Evolutionary conservation across 2,797 vertebrate species (phyloP).

Genomic region (Margarornis squamiger): DNA sequence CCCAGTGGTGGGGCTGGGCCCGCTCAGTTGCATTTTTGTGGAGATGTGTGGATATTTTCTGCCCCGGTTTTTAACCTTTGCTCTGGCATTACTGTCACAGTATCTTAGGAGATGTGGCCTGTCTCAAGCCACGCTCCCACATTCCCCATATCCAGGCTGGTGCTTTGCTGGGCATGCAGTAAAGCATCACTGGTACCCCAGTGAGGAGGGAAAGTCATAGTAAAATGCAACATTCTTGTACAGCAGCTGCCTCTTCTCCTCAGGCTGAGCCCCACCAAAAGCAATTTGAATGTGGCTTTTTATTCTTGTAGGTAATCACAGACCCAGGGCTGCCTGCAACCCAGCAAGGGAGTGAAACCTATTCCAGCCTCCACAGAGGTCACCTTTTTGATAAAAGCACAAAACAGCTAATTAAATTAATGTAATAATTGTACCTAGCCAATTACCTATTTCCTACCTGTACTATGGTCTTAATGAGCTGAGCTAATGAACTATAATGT

Average conservation of each 20-base stretch:
- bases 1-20: background rate
- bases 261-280: background rate
- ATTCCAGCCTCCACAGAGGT: constrained; percentile 46
- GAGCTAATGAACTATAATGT: constrained; percentile 62
- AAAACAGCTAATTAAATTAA: constrained; percentile 67
- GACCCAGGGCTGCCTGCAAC: background rate
- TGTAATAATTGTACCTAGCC: constrained; percentile 50
- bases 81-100: background rate
- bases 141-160: background rate
- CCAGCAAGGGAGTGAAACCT: background rate
- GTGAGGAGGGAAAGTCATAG: background rate
- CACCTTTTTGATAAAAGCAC: constrained; percentile 63
- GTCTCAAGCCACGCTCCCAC: background rate
- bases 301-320: background rate
- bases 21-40: background rate
- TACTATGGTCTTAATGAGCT: constrained; percentile 52
- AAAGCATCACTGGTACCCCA: background rate
- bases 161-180: background rate
- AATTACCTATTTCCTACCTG: constrained; percentile 56
- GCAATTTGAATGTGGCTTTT: background rate
- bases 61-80: background rate
- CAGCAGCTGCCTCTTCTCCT: background rate
- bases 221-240: background rate
- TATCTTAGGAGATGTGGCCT: background rate
- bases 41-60: background rate